Base-by-base conservation (phyloP, 2,888 invertebrate genomes). In the Tetragonula carbonaria region DNA sequence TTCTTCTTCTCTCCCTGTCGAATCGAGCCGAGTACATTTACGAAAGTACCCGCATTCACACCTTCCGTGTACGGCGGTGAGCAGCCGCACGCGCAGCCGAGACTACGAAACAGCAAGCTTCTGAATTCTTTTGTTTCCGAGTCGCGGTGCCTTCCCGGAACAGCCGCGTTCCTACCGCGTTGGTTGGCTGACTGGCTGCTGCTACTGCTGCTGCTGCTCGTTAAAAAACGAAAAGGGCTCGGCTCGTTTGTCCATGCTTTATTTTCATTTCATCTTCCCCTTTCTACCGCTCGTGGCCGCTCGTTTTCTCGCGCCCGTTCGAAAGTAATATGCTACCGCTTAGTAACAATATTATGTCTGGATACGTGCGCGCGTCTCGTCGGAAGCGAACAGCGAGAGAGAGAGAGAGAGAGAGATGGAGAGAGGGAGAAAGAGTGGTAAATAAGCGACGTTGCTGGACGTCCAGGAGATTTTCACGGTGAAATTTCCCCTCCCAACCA, bases 11-110 rank as follows among this genome's bases (percentile, higher is more conserved):
- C 8, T 8, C 45, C 38, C 33, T 68, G 50, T 59, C 77, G 68
- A 81, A 77, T 53, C 68, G 57, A 68, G 74, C 72, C 66, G 59
- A 81, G 79, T 82, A 78, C 57, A 57, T 57, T 57, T 57, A 57
- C n/a, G 57, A 57, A 57, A 90, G 86, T 86, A 85, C 83, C 75
- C 73, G 86, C 57, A 84, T 90, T 91, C 90, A 82, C 90, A 83
- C 89, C 83, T 85, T 88, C 81, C 78, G 74, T 73, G 67, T 72
- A 80, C 45, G 23, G 63, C 74, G 65, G 82, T 38, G 68, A 80
- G 55, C 68, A 80, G 62, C 71, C 75, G 53, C 68, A 62, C 66
- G 33, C 66, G 63, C 50, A 83, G 28, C 28, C 16, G n/a, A 59
- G 23, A 16, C 74, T 75, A 66, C 71, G 76, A 84, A 89, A 82